A percentile compares a stretch with the other conserved stretches of the same genome.
Evolutionary conservation across 2,888 invertebrate species (phyloP).

Genomic region (Caenorhabditis doughertyi): DNA sequence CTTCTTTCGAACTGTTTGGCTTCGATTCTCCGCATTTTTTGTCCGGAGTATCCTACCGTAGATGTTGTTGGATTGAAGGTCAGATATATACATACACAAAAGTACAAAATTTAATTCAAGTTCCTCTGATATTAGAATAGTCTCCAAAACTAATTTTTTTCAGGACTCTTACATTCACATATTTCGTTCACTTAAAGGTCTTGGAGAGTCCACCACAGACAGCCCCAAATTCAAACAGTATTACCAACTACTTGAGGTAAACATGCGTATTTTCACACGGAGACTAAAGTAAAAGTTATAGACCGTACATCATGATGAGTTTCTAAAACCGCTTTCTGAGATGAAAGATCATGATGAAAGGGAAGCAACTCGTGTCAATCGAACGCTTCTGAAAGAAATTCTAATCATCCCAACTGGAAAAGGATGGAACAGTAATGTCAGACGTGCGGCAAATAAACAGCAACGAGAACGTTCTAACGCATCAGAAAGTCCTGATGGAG

Average conservation of each 20-base stretch:
- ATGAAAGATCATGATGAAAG: conserved; percentile 50
- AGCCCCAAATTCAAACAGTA: conserved; percentile 55
- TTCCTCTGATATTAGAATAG: not conserved
- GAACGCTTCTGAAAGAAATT: conserved; percentile 27
- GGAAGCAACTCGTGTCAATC: conserved; percentile 22
- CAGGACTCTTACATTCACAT: conserved; percentile 56
- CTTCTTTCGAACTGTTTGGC: conserved; percentile 65
- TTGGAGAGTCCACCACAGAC: conserved; percentile 44
- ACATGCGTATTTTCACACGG: not conserved
- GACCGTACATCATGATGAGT: conserved; percentile 11
- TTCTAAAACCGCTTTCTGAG: conserved; percentile 33
- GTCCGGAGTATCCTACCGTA: conserved; percentile 52
- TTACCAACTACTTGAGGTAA: conserved; percentile 44
- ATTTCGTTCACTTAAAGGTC: conserved; percentile 35
- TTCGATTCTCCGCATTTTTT: conserved; percentile 60
- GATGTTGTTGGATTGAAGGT: conserved; percentile 50
- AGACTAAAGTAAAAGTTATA: conserved; percentile 2
- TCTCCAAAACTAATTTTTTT: not conserved
- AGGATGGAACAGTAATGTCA: conserved; percentile 41
- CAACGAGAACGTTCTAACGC: no score
- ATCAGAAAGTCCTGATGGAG: not conserved
- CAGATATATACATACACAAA: no score
- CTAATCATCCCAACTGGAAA: conserved; percentile 42
- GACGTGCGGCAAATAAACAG: no score
- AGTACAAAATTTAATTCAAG: not conserved